Percentiles rank a stretch among this genome's conserved stretches.
Conservation (phyloP, 2,113 vertebrate species). For the Solea senegalensis region DNA sequence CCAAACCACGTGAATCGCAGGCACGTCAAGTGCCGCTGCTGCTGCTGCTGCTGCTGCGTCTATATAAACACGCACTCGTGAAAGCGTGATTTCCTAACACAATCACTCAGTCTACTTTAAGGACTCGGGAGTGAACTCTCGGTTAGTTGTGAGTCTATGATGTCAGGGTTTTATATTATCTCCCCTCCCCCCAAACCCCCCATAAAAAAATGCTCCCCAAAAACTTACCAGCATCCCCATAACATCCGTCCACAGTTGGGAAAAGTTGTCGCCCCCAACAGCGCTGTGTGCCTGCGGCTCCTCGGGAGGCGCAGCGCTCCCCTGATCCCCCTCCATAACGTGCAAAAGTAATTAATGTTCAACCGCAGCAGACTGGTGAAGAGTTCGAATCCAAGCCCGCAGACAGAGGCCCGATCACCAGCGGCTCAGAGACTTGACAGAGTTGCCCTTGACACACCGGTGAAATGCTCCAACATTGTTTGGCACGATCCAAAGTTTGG, state of each 20-base stretch:
- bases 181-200: slow-evolving; percentile 30
- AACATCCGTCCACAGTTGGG: slow-evolving; percentile 92
- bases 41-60: not conserved
- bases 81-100: slow-evolving; percentile 35
- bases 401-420: slow-evolving; percentile 24
- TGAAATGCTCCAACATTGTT: slow-evolving; percentile 53
- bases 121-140: slow-evolving; percentile 36
- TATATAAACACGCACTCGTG: not conserved
- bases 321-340: slow-evolving; percentile 84
- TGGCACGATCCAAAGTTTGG: slow-evolving; percentile 33
- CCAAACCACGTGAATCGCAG: not conserved
- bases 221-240: slow-evolving; percentile 98
- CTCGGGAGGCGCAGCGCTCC: slow-evolving; percentile 42
- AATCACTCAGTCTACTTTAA: slow-evolving; percentile 33
- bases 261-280: slow-evolving; percentile 85
- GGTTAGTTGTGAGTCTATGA: slow-evolving; percentile 32
- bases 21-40: slow-evolving; percentile 6
- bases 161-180: slow-evolving; percentile 34
- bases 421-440: slow-evolving; percentile 36
- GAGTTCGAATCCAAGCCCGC: slow-evolving; percentile 39
- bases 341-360: not conserved
- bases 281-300: slow-evolving; percentile 70
- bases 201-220: not conserved
- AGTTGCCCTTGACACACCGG: slow-evolving; percentile 60
- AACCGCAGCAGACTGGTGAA: slow-evolving; percentile 21